Evolutionary conservation across 53 echinoderm and acorn worm species (phyloP), one percentile per base, ranked within the genome.

Genomic region (Arbacia lixula): DNA sequence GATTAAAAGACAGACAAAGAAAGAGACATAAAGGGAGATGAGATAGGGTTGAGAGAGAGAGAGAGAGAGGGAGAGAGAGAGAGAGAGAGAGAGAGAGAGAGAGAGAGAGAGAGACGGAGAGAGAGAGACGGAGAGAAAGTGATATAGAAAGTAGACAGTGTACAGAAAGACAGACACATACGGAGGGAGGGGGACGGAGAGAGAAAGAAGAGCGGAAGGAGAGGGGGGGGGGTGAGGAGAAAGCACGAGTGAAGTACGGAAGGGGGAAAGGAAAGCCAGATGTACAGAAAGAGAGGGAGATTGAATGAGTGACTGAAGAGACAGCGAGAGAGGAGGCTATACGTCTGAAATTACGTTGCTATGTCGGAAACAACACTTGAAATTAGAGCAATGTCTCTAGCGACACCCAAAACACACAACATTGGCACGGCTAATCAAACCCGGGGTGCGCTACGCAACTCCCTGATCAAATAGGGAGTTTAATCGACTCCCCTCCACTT

Each of bases 361-460:
- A 69, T 69, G 69, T 69, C 69, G 43, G 69, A 42, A 27, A 77
- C 36, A 77, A 57, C 58, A 37, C 78, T 49, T 41, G 58, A 56
- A 77, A 77, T 77, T 77, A 58, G 76, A 58, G 25, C 43, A 42
- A 57, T 41, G 78, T 77, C 78, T 77, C 78, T 39, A 49, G 60
- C 58, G 58, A 60, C 58, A 40, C 26, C 69, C 26, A 77, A 77
- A 58, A 77, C 58, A 77, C 36, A 58, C 78, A 49, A 76, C 38
- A 77, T 36, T 49, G 78, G 35, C 1, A 41, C 78, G 78, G 78
- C 78, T 77, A 77, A 60, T 77, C 78, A 77, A 76, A 77, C 78
- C 10, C 0, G 52, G 78, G 69, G 2, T 42, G 21, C 69, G 41
- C 69, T 69, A 41, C 36, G 43, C 69, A 69, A 67, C 69, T 69